phyloP scores from a whole-genome alignment of 2,113 vertebrate species.

The Aldabrachelys gigantea region DNA sequence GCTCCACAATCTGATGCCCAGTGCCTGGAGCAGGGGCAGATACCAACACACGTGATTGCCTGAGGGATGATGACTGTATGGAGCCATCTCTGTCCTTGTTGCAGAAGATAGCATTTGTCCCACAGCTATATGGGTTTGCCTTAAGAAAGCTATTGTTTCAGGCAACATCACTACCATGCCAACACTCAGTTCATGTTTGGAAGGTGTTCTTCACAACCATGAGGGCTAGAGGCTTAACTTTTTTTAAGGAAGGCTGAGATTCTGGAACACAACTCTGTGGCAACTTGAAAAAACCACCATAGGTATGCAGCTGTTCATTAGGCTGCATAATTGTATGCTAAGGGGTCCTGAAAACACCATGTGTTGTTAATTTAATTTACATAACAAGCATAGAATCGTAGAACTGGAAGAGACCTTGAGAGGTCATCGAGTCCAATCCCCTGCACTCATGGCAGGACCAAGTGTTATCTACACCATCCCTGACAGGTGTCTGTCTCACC shows the following conservation, averaged over 20 bases:
- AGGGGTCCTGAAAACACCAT: neutral
- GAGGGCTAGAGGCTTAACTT: neutral
- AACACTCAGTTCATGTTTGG: neutral
- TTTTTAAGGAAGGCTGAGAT: neutral
- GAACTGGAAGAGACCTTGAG: too few species aligned
- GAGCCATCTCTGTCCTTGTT: too few species aligned
- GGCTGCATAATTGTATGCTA: neutral
- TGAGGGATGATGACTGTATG: too few species aligned
- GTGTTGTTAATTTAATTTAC: neutral
- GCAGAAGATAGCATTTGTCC: accelerated
- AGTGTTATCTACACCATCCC: too few species aligned
- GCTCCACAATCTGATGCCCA: too few species aligned
- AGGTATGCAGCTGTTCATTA: neutral
- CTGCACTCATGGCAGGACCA: too few species aligned
- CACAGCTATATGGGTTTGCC: neutral
- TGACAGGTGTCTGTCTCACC: too few species aligned
- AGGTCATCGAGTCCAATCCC: too few species aligned
- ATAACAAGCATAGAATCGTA: neutral
- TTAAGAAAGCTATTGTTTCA: neutral
- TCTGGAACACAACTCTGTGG: neutral
- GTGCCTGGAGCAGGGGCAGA: neutral
- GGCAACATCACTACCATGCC: neutral
- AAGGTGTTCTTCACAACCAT: neutral
- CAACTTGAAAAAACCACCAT: neutral
- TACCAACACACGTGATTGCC: neutral